Percentiles rank a stretch among this genome's conserved stretches.
phyloP scores from a whole-genome alignment of 2,888 invertebrate species.

The Spialia ferax region DNA sequence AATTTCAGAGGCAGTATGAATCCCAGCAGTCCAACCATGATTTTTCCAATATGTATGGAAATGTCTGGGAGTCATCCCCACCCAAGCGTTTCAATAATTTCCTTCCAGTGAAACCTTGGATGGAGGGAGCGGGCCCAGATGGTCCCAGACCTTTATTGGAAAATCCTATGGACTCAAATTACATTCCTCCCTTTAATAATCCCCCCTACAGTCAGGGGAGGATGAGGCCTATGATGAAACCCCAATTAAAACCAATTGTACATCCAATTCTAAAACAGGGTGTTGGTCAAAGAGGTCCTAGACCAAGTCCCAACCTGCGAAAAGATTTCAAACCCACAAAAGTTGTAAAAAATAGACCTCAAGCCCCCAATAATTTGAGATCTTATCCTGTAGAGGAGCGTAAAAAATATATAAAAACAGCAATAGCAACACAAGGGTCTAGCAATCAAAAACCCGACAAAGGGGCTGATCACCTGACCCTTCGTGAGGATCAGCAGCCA shows the following conservation, averaged over 20 bases:
- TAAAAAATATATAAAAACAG: constrained; percentile 39
- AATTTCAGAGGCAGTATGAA: constrained; percentile 67
- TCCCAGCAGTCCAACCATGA: constrained; percentile 49
- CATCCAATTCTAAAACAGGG: constrained; percentile 46
- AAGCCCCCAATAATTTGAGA: constrained; percentile 51
- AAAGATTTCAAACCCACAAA: constrained; percentile 56
- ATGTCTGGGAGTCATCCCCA: constrained; percentile 42
- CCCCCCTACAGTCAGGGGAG: constrained; percentile 6
- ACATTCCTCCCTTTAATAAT: constrained; percentile 8
- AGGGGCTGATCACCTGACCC: constrained; percentile 43
- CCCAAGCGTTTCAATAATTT: constrained; percentile 56
- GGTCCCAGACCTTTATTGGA: constrained; percentile 1
- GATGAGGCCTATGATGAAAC: background rate
- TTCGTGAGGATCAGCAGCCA: constrained; percentile 57
- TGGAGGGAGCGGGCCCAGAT: constrained; percentile 9
- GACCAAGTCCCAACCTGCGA: constrained; percentile 25
- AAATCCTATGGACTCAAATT: constrained; percentile 3
- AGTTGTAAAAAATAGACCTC: constrained; percentile 55
- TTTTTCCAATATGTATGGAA: constrained; percentile 15
- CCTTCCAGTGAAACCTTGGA: constrained; percentile 45
- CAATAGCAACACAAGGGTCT: background rate
- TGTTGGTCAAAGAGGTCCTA: constrained; percentile 46
- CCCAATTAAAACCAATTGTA: constrained; percentile 14
- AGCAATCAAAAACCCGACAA: background rate
- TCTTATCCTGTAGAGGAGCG: constrained; percentile 43